Base-by-base conservation (phyloP, 1,140 invertebrate species). In the Streblospio benedicti region DNA sequence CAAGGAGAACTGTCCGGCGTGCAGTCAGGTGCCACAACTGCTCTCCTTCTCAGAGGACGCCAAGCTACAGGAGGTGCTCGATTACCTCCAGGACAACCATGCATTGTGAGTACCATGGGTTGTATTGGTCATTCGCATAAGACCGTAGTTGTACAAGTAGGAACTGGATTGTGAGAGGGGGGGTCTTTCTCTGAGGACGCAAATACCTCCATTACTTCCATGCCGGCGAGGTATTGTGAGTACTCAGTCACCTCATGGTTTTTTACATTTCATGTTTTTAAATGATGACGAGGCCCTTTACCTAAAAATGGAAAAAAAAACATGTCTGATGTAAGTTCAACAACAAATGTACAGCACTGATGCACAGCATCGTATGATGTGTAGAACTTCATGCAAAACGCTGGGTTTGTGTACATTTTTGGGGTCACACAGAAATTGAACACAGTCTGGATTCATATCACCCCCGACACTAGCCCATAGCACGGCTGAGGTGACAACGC, bases 51-150 rank as follows among this genome's bases (percentile, higher is more conserved):
- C 85, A n/a, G 81, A 84, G 73, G 68, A 67, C 4, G 72, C 75
- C 49, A 93, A 89, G 67, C 74, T 98, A 43, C 87, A 92, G 71
- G 85, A 90, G 67, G 81, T 98, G 1, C 87, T 95, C 65, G 83
- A 89, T 60, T 79, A 85, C 61, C 76, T 97, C 0, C 86, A 85
- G 52, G 86, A 91, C 64, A 84, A 83, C 72, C 73, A 81, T 0
- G 81, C 83, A 23, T 90, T 86, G 76, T 89, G 90, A 80, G 90
- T 93, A 83, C 89, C 20, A 52, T n/a, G 35, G 9, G n/a, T 38
- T 9, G 9, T 9, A 38, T 9, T 38, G 35, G 35, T 9, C 35
- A 9, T n/a, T 38, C n/a, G 9, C 9, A 9, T n/a, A 9, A n/a
- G 9, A 38, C 35, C 9, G 9, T 9, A 9, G 35, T n/a, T 38